phyloP scores from a whole-genome alignment of 2,888 invertebrate species.

The Acanthacorydalis orientalis region DNA sequence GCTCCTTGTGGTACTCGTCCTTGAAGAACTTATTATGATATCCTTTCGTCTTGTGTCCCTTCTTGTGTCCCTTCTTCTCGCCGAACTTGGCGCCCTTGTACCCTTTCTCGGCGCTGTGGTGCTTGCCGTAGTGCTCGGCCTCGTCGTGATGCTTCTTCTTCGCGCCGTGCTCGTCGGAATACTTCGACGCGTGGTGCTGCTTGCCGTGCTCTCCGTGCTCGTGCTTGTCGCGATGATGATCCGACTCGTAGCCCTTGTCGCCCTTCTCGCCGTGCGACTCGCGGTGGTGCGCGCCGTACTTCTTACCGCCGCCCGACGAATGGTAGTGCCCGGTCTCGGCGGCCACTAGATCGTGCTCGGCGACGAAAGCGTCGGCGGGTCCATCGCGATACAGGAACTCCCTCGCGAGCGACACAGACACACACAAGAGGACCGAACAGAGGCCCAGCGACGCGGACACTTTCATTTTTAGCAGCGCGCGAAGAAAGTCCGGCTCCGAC shows the following conservation, averaged over 20 bases:
- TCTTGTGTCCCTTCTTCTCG: constrained; percentile 60
- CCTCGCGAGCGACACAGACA: too few relatives aligned
- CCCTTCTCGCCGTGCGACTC: constrained; percentile 36
- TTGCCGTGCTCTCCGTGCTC: constrained; percentile 40
- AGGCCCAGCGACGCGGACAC: too few relatives aligned
- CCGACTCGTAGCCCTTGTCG: constrained; percentile 26
- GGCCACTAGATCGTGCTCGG: too few relatives aligned
- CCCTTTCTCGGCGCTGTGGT: constrained; percentile 49
- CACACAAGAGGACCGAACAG: too few relatives aligned
- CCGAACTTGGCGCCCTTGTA: constrained; percentile 51
- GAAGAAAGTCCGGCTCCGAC: too few relatives aligned
- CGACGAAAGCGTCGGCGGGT: too few relatives aligned
- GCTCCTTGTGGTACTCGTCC: constrained; percentile 62
- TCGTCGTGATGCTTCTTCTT: constrained; percentile 47
- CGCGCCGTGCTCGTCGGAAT: constrained; percentile 42
- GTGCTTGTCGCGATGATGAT: constrained; percentile 40
- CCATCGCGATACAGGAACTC: too few relatives aligned
- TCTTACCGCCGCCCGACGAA: constrained; percentile 34
- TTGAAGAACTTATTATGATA: constrained; percentile 66
- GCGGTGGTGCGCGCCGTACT: constrained; percentile 33
- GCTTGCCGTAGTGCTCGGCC: constrained; percentile 42
- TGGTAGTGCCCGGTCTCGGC: constrained; percentile 17
- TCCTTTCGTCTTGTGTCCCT: constrained; percentile 60
- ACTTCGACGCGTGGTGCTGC: constrained; percentile 38
- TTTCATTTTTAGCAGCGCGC: too few relatives aligned